Percentiles rank a stretch among this genome's conserved stretches.
Evolutionary conservation across 2,113 vertebrate genomes (phyloP).

Genomic region (Hypocryptadius cinnamomeus): DNA sequence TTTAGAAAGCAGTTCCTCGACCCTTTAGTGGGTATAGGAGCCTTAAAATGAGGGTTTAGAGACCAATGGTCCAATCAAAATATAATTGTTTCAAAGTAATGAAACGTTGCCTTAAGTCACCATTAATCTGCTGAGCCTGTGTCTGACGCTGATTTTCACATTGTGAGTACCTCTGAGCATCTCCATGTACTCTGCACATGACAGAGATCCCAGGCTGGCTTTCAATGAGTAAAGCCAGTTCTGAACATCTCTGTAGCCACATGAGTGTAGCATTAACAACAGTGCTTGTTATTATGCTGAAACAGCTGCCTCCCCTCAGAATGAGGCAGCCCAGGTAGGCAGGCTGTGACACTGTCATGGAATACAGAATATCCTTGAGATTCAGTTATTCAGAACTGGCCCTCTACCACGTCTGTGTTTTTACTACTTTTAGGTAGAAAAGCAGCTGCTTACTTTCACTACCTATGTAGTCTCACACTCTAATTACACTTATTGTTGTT

Average conservation of each 20-base stretch:
- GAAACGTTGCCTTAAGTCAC: neutral
- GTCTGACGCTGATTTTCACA: neutral
- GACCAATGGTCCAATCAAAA: neutral
- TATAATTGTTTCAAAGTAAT: neutral
- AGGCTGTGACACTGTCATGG: neutral
- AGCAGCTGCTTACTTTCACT: neutral
- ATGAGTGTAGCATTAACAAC: neutral
- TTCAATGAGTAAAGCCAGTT: neutral
- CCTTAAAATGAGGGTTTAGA: neutral
- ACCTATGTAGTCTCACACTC: neutral
- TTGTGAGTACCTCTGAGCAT: neutral
- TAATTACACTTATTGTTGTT: neutral
- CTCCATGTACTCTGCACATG: neutral
- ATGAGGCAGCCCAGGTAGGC: rapidly evolving
- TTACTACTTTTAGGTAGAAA: neutral
- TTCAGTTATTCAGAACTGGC: neutral
- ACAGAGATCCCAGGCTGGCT: neutral
- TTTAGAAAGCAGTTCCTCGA: neutral
- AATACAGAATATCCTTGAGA: neutral
- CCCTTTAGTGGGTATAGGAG: neutral
- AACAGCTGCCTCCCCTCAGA: neutral
- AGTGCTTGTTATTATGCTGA: neutral
- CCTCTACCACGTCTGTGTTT: neutral
- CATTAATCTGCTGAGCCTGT: neutral
- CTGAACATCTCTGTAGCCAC: neutral